phyloP scores from a whole-genome alignment of 2,888 invertebrate genomes.

The Copidosoma aretas region DNA sequence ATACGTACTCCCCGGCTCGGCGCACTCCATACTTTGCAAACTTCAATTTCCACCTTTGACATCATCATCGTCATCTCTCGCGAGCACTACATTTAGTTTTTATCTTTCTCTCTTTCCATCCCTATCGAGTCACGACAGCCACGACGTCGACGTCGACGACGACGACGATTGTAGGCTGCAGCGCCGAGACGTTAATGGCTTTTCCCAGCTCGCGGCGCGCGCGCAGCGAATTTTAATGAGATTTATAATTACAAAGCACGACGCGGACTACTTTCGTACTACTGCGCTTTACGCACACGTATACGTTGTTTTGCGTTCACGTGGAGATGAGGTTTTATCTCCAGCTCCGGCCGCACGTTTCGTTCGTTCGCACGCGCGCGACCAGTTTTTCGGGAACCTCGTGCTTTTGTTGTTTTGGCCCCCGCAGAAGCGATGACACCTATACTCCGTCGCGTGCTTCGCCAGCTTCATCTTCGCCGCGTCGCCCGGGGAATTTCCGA shows the following conservation, averaged over 20 bases:
- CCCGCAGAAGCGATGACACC: no score
- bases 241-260: conserved; percentile 57
- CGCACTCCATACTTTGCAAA: background rate
- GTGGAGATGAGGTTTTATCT: no score
- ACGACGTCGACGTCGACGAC: background rate
- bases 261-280: conserved; percentile 15
- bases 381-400: no score
- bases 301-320: no score
- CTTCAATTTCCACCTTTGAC: background rate
- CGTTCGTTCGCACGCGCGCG: background rate
- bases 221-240: conserved; percentile 57
- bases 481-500: no score
- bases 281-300: no score
- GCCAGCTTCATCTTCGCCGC: no score
- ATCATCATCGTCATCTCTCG: background rate
- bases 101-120: background rate
- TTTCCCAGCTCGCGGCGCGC: conserved; percentile 47
- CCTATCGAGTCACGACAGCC: conserved; percentile 17
- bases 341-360: no score
- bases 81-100: background rate
- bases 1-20: no score
- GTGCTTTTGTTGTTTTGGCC: no score
- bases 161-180: no score
- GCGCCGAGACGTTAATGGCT: conserved; percentile 52
- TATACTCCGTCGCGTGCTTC: no score